phyloP scores from a whole-genome alignment of 2,888 invertebrate species.

The Nasonovia ribisnigri region DNA sequence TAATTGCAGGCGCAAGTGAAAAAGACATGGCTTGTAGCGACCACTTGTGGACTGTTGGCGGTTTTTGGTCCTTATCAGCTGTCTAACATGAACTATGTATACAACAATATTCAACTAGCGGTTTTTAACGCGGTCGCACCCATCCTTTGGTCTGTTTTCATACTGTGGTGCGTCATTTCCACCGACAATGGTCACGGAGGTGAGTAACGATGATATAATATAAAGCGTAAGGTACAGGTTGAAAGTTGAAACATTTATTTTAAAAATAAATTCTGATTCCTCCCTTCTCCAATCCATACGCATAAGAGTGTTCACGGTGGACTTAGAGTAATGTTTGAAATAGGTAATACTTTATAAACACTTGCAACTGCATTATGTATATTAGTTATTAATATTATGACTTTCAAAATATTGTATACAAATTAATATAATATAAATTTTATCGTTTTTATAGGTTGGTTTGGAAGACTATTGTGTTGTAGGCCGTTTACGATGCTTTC shows the following conservation, averaged over 20 bases:
- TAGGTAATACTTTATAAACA: not conserved
- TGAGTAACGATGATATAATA: conserved; percentile 68
- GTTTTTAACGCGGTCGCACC: conserved; percentile 75
- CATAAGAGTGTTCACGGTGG: not conserved
- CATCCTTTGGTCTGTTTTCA: conserved; percentile 74
- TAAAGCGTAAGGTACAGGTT: not conserved
- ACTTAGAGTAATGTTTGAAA: not conserved
- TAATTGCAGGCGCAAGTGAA: conserved; percentile 65
- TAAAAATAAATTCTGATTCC: too few relatives aligned
- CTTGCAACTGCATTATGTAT: not conserved
- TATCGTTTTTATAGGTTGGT: conserved; percentile 70
- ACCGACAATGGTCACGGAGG: conserved; percentile 74
- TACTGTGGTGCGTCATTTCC: conserved; percentile 74
- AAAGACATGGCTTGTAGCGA: conserved; percentile 66
- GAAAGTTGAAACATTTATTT: not conserved
- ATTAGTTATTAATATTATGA: not conserved
- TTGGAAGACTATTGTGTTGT: conserved; percentile 73
- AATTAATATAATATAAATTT: not conserved
- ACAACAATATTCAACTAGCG: conserved; percentile 73
- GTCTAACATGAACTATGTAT: conserved; percentile 73
- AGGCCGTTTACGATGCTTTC: conserved; percentile 74
- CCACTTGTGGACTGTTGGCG: conserved; percentile 68
- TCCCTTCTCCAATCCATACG: not conserved
- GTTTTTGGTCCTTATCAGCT: conserved; percentile 74
- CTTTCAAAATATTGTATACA: not conserved